Evolutionary conservation across 2,797 vertebrate genomes (phyloP).

Genomic region (Pangasius krempfi): DNA sequence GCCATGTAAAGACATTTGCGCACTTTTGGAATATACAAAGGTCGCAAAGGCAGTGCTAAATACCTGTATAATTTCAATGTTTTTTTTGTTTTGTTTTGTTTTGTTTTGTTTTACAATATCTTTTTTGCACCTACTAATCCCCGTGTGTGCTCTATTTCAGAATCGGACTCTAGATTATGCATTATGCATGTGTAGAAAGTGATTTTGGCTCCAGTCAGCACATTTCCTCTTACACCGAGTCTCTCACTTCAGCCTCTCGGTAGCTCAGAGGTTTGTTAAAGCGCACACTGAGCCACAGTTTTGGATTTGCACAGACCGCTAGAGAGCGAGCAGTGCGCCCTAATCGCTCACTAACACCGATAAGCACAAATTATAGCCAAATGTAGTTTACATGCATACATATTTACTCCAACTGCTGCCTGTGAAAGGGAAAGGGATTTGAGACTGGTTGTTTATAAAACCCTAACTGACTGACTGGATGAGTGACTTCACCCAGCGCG

Average conservation of each 20-base stretch:
- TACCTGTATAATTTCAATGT: background rate
- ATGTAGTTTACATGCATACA: background rate
- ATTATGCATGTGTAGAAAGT: background rate
- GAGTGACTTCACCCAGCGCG: background rate
- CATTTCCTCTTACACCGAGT: background rate
- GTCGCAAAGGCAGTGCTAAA: background rate
- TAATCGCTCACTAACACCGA: background rate
- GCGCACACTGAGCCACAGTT: background rate
- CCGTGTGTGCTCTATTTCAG: background rate
- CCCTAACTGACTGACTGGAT: too few relatives aligned
- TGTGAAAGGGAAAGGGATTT: background rate
- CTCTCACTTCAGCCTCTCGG: background rate
- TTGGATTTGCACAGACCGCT: slow-evolving; percentile 63
- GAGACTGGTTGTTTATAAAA: background rate
- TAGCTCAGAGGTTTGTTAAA: background rate
- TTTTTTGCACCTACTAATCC: background rate
- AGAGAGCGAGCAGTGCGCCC: slow-evolving; percentile 70
- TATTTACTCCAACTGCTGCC: background rate
- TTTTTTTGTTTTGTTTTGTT: background rate
- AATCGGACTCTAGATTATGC: background rate
- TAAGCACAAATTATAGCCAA: background rate
- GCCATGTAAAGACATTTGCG: background rate
- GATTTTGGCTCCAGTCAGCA: background rate
- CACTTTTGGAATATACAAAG: background rate
- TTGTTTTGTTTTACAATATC: too few relatives aligned